These are phyloP conservation scores for Acrocephalus scirpaceus DNA, from an alignment of 2,797 vertebrate genomes.

Conservation along the genomic window DNA sequence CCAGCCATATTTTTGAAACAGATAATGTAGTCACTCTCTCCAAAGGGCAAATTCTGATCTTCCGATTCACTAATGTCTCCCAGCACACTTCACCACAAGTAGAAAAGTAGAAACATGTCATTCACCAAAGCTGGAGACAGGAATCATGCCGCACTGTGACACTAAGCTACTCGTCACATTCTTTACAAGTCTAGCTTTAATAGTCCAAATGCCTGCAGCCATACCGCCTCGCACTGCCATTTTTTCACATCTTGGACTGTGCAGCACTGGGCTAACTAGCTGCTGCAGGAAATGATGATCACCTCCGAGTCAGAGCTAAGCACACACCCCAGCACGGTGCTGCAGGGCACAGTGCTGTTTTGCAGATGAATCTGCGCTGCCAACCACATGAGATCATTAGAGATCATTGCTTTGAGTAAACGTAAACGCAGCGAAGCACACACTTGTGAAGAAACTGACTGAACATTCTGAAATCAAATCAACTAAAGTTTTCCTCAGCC, in stretches of 20 bases:
- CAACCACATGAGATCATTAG: slow-evolving; percentile 16
- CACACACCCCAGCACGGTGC: neutral
- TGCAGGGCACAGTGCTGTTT: slow-evolving; percentile 5
- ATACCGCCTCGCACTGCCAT: accelerated
- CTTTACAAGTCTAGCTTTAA: neutral
- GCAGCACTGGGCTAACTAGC: neutral
- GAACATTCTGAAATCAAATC: neutral
- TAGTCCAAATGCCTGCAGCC: neutral
- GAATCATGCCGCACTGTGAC: neutral
- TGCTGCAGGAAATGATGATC: slow-evolving; percentile 40
- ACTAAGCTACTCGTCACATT: neutral
- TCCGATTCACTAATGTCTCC: neutral
- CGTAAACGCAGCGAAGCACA: neutral
- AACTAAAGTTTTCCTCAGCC: neutral
- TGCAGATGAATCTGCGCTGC: slow-evolving; percentile 8
- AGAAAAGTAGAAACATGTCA: neutral
- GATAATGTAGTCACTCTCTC: neutral
- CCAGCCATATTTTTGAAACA: neutral
- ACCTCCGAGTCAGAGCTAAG: slow-evolving; percentile 6
- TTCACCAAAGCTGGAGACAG: neutral
- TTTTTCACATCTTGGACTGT: neutral
- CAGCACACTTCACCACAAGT: neutral
- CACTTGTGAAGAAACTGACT: neutral
- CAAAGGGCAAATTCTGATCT: neutral
- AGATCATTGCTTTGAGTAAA: neutral